These are phyloP conservation scores for Molothrus aeneus DNA, from an alignment of 2,797 vertebrate genomes.

Conservation along the genomic window DNA sequence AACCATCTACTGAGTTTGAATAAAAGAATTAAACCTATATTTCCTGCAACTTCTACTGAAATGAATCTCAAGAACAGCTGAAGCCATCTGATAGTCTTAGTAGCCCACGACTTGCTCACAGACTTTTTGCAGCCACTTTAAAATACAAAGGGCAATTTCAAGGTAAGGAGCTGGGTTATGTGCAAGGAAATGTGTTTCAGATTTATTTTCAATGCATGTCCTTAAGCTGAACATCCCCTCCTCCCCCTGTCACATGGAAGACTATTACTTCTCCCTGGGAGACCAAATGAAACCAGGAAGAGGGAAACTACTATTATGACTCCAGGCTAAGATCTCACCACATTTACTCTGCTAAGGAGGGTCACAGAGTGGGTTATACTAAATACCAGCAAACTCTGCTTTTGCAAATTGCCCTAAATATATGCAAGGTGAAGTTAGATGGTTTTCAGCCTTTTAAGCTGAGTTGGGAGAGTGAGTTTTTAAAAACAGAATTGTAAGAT, in stretches of 20 bases:
- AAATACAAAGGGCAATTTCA: constrained; percentile 43
- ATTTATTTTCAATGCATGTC: constrained; percentile 31
- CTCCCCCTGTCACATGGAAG: constrained; percentile 2
- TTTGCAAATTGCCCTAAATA: constrained; percentile 2
- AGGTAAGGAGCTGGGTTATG: not conserved
- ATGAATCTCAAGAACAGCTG: constrained; percentile 57
- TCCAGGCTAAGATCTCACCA: constrained; percentile 36
- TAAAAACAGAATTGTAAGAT: not conserved
- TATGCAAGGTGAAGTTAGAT: not conserved
- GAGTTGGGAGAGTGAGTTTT: not conserved
- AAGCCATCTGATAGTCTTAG: constrained; percentile 51
- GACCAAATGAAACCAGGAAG: constrained; percentile 53
- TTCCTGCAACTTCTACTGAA: constrained; percentile 70
- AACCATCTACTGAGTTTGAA: constrained; percentile 82
- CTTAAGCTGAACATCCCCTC: constrained; percentile 50
- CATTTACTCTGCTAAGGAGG: not conserved
- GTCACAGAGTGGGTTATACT: constrained; percentile 5
- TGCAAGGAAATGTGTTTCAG: constrained; percentile 10
- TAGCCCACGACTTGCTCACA: constrained; percentile 19
- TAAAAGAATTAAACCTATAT: constrained; percentile 79
- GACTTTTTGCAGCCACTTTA: constrained; percentile 21
- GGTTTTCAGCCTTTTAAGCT: not conserved
- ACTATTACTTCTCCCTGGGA: constrained; percentile 51
- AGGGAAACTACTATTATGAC: constrained; percentile 39
- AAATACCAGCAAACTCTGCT: not conserved